Evolutionary conservation across 2,888 invertebrate genomes (phyloP).

Genomic region (Eutolmus rufibarbis): DNA sequence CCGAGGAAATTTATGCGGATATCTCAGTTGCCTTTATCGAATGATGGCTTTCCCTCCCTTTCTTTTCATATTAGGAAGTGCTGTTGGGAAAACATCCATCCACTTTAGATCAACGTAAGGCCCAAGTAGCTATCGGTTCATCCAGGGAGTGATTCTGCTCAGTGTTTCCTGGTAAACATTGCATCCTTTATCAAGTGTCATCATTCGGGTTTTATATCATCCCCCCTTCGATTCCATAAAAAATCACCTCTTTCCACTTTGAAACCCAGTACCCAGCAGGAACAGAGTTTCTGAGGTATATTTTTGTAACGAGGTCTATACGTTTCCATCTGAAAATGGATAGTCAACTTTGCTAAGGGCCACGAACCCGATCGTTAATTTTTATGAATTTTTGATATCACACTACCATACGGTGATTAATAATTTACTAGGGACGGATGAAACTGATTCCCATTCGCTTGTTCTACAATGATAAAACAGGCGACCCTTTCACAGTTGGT

Average conservation of each 20-base stretch:
- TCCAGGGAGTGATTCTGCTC: neutral
- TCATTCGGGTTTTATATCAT: neutral
- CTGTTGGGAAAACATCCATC: neutral
- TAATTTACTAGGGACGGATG: neutral
- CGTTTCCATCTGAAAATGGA: neutral
- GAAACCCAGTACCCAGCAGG: neutral
- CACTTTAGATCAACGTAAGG: neutral
- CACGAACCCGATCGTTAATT: neutral
- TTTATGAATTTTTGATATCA: neutral
- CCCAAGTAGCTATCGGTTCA: neutral
- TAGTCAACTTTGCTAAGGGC: neutral
- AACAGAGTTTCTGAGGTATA: neutral
- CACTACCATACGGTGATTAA: neutral
- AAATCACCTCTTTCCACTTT: neutral
- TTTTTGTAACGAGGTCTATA: neutral
- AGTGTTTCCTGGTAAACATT: neutral
- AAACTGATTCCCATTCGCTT: neutral
- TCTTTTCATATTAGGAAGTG: neutral
- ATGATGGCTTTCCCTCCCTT: neutral
- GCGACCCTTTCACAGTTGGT: neutral
- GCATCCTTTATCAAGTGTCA: neutral
- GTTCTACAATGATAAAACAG: neutral
- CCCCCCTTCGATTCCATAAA: neutral
- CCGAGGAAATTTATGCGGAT: neutral
- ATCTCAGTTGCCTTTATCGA: neutral